These are phyloP conservation scores for Actinemys pallida DNA, from an alignment of 2,113 vertebrate species.

Conservation along the genomic window DNA sequence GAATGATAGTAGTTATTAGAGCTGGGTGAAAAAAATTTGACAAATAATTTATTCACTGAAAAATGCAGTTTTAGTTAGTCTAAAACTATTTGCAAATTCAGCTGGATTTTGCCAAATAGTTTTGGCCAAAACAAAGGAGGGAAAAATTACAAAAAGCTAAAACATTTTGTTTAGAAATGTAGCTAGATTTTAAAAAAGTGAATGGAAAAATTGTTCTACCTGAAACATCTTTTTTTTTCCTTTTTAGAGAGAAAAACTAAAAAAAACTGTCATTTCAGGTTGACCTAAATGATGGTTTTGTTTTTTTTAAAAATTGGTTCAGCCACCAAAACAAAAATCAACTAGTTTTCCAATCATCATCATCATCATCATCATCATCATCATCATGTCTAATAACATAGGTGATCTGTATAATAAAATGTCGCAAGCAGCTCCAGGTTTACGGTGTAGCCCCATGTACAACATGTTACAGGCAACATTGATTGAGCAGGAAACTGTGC, in stretches of 20 bases:
- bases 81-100: neutral
- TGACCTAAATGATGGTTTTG: neutral
- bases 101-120: neutral
- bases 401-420: rapidly evolving
- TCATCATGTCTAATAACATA: neutral
- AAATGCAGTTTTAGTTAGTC: neutral
- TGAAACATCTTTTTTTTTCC: neutral
- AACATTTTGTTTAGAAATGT: neutral
- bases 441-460: rapidly evolving
- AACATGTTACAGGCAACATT: neutral
- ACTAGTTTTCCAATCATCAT: neutral
- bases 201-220: neutral
- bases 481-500: rapidly evolving
- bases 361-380: neutral
- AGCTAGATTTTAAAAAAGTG: neutral
- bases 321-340: neutral
- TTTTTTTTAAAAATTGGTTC: neutral
- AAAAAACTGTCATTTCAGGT: neutral
- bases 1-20: neutral
- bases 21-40: too few relatives aligned
- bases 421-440: neutral
- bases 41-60: neutral
- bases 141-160: neutral
- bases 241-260: neutral
- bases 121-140: neutral